Base-by-base conservation (phyloP, 2,113 vertebrate species). In the Gasterosteus aculeatus region DNA sequence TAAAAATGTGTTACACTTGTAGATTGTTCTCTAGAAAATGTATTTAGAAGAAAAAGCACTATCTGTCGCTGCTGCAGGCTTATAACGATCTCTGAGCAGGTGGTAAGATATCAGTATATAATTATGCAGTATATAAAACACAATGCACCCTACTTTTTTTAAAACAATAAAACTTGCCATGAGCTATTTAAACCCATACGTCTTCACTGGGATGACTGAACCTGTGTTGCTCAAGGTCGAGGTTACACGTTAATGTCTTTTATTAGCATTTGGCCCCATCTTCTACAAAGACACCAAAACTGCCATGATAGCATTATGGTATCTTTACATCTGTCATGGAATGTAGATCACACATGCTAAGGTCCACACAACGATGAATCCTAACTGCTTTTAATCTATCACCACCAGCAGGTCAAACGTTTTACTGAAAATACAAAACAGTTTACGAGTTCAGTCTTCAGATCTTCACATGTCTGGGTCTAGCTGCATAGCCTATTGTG, bases 31-130 rank as follows among this genome's bases (percentile, higher is more conserved):
- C 47, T 18, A 15, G 80, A 71, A 78, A 81, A 72, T 69, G 9
- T n/a, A 0, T 78, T 80, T 78, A 69, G 39, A 38, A 56, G 63
- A 35, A 88, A 88, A 83, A 57, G 70, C 79, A 88, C 85, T 31
- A 42, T 22, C 59, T 64, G 71, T 62, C 58, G 62, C 53, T 22
- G 70, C 63, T 67, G 68, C 58, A 33, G 49, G 74, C 46, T 74
- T 16, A 39, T 53, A 64, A 2, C 42, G 41, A 69, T 57, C 31
- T 60, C 31, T 15, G 31, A 8, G 16, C 78, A 80, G 67, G 69
- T 78, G 61, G 31, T 26, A 60, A 35, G 66, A 41, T 26, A 26
- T 26, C 22, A 26, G 22, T 26, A 26, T 26, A 26, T 26, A 1
- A 26, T 26, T 26, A 26, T 26, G 11, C 67, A 16, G 46, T 42